Percentiles rank a stretch among this genome's conserved stretches.
Evolutionary conservation across 2,888 invertebrate species (phyloP).

Genomic region (Antheraea assamensis): DNA sequence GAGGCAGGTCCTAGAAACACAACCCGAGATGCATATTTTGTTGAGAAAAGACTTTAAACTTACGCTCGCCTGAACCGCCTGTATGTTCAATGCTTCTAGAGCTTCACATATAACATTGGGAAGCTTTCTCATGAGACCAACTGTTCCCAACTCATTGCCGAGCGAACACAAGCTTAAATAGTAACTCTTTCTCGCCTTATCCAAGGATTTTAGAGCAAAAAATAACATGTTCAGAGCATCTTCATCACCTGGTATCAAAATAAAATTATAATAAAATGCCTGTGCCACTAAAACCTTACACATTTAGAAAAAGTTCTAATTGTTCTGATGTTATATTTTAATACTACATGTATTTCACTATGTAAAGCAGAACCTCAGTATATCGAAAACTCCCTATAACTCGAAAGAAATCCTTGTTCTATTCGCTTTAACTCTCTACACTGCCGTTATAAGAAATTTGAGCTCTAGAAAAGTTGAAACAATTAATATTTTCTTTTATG

Average conservation of each 20-base stretch:
- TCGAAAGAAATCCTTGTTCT: too few species aligned
- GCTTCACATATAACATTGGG: constrained; percentile 39
- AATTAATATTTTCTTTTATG: too few species aligned
- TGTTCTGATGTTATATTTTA: too few species aligned
- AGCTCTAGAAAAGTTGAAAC: too few species aligned
- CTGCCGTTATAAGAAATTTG: too few species aligned
- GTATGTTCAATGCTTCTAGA: constrained; percentile 41
- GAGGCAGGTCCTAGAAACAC: background rate
- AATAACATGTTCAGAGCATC: constrained; percentile 50
- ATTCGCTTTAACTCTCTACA: too few species aligned
- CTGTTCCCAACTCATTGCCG: constrained; percentile 40
- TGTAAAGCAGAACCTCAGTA: too few species aligned
- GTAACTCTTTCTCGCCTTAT: constrained; percentile 49
- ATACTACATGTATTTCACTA: too few species aligned
- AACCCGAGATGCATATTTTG: background rate
- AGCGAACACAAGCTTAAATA: constrained; percentile 51
- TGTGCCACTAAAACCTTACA: background rate
- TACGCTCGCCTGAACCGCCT: constrained; percentile 59
- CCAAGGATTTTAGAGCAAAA: constrained; percentile 50
- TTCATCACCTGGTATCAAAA: constrained; percentile 41
- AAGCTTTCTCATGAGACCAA: constrained; percentile 33
- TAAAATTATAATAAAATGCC: background rate
- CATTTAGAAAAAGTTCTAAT: background rate
- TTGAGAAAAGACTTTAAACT: constrained; percentile 30
- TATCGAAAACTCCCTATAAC: too few species aligned